Evolutionary conservation across 2,888 invertebrate genomes (phyloP), one percentile per base, ranked within the genome.

Genomic region (Aleiodes alternator): DNA sequence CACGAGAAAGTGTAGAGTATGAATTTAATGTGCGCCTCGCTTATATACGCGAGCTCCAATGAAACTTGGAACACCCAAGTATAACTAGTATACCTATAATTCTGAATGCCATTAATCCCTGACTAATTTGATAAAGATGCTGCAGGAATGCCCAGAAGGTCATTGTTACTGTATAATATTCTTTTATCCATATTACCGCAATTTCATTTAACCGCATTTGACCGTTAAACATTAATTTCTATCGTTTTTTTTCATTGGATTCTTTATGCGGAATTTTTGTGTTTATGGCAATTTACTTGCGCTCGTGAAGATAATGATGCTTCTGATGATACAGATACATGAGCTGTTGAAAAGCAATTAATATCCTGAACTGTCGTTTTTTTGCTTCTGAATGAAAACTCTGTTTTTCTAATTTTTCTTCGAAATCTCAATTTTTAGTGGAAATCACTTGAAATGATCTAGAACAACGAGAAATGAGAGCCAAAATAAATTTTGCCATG

Each of bases 51-150:
- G 4, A 48, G 56, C 56, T 73, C 34, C 64, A 64, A 61, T 66
- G 66, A 50, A 73, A 56, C 55, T 53, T 68, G 50, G 50, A 71
- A 16, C 56, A 56, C 66, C 23, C 43, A 29, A 51, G 64, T 66
- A 59, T 34, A 12, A 34, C 38, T 31, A 12, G 34, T 31, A 53
- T 66, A 66, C 55, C 72, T 71, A 64, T 77, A 79, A 76, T 79
- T 8, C 77, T 56, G 48, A 31, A 51, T 69, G 68, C 76, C 76
- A 76, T 79, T 77, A 79, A 75, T 76, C 77, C 76, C 74, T 75
- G 75, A 76, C 72, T 80, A 79, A 80, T 80, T 79, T 73, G 72
- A 80, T 80, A 70, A 76, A 79, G 69, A 72, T 66, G 34, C 43
- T 43, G 64, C 70, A 59, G 68, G 48, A 29, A 57, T 53, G 11